Conservation (phyloP, 2,888 invertebrate species). For the Thymelicus lineola region DNA sequence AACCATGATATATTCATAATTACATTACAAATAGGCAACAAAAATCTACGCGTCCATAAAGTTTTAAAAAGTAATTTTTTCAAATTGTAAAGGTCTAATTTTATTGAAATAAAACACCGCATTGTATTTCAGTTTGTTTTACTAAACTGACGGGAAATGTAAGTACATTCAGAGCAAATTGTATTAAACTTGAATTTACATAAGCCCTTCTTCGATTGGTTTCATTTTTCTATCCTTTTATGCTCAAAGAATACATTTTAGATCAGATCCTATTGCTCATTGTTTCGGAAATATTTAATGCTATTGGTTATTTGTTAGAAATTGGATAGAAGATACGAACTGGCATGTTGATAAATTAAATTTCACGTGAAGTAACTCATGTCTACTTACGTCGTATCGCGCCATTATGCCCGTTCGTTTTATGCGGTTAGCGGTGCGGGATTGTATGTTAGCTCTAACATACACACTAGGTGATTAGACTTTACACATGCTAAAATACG, state of each 20-base stretch:
- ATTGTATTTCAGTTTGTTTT: neutral
- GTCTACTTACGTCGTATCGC: neutral
- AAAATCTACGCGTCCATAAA: too few relatives aligned
- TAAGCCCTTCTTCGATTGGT: neutral
- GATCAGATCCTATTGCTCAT: conserved; percentile 58
- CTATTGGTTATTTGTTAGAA: conserved; percentile 59
- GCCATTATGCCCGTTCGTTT: neutral
- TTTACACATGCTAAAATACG: too few relatives aligned
- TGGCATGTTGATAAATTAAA: conserved; percentile 58
- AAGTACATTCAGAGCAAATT: neutral
- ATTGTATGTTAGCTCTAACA: too few relatives aligned
- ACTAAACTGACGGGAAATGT: neutral
- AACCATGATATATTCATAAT: too few relatives aligned
- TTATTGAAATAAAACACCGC: too few relatives aligned
- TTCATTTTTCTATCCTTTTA: conserved; percentile 55
- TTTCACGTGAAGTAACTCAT: conserved; percentile 12
- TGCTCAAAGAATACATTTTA: conserved; percentile 40
- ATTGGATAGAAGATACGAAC: conserved; percentile 52
- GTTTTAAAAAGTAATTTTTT: too few relatives aligned
- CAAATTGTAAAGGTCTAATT: too few relatives aligned
- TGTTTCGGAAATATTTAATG: conserved; percentile 57
- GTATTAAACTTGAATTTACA: neutral
- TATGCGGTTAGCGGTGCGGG: too few relatives aligned
- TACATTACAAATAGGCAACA: too few relatives aligned
- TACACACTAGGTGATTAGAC: too few relatives aligned